Evolutionary conservation across 2,888 invertebrate genomes (phyloP), one percentile per base, ranked within the genome.

Genomic region (Xestobium rufovillosum): DNA sequence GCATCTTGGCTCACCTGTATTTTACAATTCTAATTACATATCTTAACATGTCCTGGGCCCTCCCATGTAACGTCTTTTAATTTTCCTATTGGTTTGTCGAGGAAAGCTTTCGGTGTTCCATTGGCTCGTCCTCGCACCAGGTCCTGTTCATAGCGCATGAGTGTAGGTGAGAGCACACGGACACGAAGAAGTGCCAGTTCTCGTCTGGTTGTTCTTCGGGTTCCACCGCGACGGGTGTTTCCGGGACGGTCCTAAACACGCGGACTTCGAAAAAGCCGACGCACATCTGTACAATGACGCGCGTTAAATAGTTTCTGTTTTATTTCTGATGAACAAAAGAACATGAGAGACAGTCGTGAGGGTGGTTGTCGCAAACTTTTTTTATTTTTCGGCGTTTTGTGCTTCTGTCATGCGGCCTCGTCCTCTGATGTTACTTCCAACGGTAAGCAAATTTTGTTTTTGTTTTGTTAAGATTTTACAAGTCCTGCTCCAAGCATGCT

Each of bases 61-160:
- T 60, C 63, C 63, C 65, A 65, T 63, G 60, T 59, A 58, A 59
- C 62, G 61, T 63, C 63, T 63, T 65, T 63, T 61, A 57, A 58
- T 59, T 58, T 58, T 60, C 59, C 61, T 51, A 64, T 64, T 64
- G 64, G 64, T 61, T 62, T 62, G 57, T 59, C 52, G 58, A 56
- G 51, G 56, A 53, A 52, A 53, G 57, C 53, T 56, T 61, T 59
- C 48, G 59, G 54, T 56, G 47, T 55, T 51, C 55, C 55, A 64
- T 64, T 64, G 64, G 64, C 53, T 52, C 51, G 45, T 49, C 45
- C 49, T 49, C 48, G 45, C 50, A 50, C 49, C 49, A 52, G 45
- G 52, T 46, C 43, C 47, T 45, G 45, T 51, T 44, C 50, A 58
- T 43, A 49, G 61, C 64, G 63, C 63, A 62, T 61, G 63, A 53